These are phyloP conservation scores for Passer domesticus DNA, from an alignment of 2,113 vertebrate species.

Conservation along the genomic window DNA sequence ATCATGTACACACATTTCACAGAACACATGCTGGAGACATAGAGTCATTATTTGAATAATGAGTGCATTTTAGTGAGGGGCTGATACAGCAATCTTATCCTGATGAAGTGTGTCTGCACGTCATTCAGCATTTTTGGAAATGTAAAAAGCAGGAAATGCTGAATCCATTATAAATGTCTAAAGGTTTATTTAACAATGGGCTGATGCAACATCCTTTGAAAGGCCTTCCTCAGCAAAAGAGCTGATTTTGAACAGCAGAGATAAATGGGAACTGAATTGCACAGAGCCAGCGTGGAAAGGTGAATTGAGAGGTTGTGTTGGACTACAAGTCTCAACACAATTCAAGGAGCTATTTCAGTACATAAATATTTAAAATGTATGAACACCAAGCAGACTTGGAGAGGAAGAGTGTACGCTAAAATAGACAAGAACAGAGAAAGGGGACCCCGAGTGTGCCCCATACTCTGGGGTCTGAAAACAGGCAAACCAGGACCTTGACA, in stretches of 20 bases:
- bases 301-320: slow-evolving; percentile 36
- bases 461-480: neutral
- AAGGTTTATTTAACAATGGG: slow-evolving; percentile 66
- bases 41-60: slow-evolving; percentile 62
- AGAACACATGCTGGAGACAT: slow-evolving; percentile 54
- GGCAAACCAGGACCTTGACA: neutral
- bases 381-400: neutral
- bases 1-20: slow-evolving; percentile 40
- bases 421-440: neutral
- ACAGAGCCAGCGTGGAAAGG: neutral
- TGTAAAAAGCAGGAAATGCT: slow-evolving; percentile 60
- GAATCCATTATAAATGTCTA: slow-evolving; percentile 60
- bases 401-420: neutral
- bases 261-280: slow-evolving; percentile 61
- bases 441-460: neutral
- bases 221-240: slow-evolving; percentile 58
- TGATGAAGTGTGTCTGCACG: slow-evolving; percentile 59
- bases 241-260: slow-evolving; percentile 38
- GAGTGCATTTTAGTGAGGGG: slow-evolving; percentile 54
- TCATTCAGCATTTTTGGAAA: slow-evolving; percentile 60
- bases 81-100: slow-evolving; percentile 64
- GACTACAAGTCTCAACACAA: slow-evolving; percentile 19
- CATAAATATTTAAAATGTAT: slow-evolving; percentile 43
- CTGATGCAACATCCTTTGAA: slow-evolving; percentile 60
- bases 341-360: slow-evolving; percentile 43